Evolutionary conservation across 64 coral and sea anemone species (phyloP).

Genomic region (Stichodactyla helianthus): DNA sequence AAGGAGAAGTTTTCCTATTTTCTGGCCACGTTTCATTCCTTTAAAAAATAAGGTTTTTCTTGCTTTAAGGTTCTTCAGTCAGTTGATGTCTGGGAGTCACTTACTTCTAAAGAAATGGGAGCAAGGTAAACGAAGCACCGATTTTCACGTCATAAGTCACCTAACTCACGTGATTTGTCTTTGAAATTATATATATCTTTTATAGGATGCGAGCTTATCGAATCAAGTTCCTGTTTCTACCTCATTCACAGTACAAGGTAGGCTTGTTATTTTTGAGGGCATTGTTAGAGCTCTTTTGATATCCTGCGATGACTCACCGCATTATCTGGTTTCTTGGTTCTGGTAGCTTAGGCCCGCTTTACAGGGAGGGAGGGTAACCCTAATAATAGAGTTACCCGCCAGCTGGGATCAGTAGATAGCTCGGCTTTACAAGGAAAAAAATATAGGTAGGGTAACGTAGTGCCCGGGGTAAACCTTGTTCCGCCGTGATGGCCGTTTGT

Average conservation of each 20-base stretch:
- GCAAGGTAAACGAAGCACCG: conserved; percentile 26
- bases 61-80: conserved; percentile 55
- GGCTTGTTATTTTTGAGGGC: neutral
- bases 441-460: too few relatives aligned
- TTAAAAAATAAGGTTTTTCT: neutral
- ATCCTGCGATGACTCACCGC: too few relatives aligned
- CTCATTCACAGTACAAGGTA: conserved; percentile 37
- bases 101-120: conserved; percentile 53
- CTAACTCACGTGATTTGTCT: neutral
- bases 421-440: too few relatives aligned
- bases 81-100: conserved; percentile 82
- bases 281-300: too few relatives aligned
- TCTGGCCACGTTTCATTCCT: neutral
- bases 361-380: too few relatives aligned
- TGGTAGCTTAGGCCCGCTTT: too few relatives aligned
- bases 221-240: conserved; percentile 33
- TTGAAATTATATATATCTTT: neutral
- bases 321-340: too few relatives aligned
- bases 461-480: too few relatives aligned
- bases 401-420: too few relatives aligned
- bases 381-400: too few relatives aligned
- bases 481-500: too few relatives aligned
- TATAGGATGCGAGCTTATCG: conserved; percentile 23
- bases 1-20: too few relatives aligned
- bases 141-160: neutral